These are phyloP conservation scores for Tringa solitaria DNA, from an alignment of 2,113 vertebrate species.

Conservation along the genomic window DNA sequence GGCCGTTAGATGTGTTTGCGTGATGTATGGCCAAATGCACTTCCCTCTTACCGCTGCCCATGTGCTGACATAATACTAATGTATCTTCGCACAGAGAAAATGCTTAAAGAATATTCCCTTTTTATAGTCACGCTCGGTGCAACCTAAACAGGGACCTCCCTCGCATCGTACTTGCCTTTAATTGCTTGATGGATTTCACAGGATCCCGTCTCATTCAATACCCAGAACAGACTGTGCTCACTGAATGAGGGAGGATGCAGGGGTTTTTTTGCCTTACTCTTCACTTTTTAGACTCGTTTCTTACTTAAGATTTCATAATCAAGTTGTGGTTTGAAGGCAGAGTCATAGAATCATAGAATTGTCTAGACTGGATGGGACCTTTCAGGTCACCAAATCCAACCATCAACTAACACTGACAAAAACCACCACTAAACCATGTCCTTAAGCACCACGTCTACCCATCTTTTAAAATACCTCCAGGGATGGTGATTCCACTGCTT, in stretches of 20 bases:
- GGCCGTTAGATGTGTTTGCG: neutral
- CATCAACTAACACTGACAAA: neutral
- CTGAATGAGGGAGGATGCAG: neutral
- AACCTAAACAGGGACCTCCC: neutral
- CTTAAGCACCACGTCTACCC: neutral
- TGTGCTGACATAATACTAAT: neutral
- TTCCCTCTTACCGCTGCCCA: neutral
- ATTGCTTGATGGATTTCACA: slow-evolving; percentile 51
- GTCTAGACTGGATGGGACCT: neutral
- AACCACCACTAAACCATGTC: neutral
- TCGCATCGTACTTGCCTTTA: neutral
- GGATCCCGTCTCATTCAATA: neutral
- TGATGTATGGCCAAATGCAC: neutral
- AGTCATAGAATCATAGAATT: neutral
- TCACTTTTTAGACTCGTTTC: neutral
- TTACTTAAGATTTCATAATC: neutral
- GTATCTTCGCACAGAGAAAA: neutral
- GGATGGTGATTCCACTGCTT: neutral
- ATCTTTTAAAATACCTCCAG: neutral
- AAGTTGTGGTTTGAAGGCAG: neutral
- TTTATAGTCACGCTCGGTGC: neutral
- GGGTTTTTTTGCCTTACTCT: neutral
- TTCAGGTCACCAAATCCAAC: neutral
- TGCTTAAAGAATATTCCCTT: neutral
- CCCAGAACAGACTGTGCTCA: neutral